phyloP scores from a whole-genome alignment of 2,797 vertebrate species.

The Amniataba percoides region DNA sequence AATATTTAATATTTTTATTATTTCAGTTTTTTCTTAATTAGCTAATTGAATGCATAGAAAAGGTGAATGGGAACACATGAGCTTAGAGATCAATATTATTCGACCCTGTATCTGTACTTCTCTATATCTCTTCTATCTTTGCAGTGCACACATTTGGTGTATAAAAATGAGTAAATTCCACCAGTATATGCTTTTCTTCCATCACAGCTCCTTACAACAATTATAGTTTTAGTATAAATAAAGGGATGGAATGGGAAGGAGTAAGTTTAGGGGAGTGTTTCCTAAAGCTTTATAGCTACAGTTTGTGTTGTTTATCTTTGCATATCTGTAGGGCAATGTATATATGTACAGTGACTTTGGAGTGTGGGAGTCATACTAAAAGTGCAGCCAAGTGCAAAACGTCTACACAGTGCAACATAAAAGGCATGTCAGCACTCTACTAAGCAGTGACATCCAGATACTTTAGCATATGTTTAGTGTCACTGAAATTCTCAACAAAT shows the following conservation, averaged over 20 bases:
- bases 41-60: no score
- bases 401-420: not conserved
- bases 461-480: not conserved
- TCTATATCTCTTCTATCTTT: no score
- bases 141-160: no score
- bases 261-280: not conserved
- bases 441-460: not conserved
- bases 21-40: no score
- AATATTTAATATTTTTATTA: no score
- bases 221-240: not conserved
- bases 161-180: no score
- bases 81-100: no score
- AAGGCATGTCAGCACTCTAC: not conserved
- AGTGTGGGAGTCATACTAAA: not conserved
- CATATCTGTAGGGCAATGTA: no score
- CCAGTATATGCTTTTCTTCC: not conserved
- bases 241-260: not conserved
- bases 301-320: not conserved
- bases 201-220: not conserved
- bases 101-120: no score
- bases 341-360: not conserved
- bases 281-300: not conserved
- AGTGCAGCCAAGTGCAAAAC: not conserved
- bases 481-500: slow-evolving; percentile 15
- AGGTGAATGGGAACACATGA: no score